Conservation (phyloP, 2,888 invertebrate species). For the Drosophila suboccidentalis region DNA sequence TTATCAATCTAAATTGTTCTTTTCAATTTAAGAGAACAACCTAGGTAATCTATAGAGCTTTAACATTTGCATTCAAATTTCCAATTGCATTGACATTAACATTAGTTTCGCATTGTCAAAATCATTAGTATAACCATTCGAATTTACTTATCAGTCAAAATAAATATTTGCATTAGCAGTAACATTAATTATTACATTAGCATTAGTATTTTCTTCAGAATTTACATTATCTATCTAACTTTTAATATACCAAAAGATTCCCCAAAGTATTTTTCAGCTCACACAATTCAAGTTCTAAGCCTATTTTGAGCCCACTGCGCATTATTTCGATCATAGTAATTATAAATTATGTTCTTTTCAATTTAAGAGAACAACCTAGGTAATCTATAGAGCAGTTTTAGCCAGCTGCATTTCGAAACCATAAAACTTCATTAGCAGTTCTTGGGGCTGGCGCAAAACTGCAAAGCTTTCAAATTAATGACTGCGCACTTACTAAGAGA, state of each 20-base stretch:
- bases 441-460: constrained; percentile 23
- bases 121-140: too few relatives aligned
- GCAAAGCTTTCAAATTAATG: constrained; percentile 76
- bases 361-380: constrained; percentile 51
- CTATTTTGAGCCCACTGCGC: background rate
- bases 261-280: background rate
- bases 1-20: background rate
- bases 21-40: too few relatives aligned
- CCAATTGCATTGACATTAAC: too few relatives aligned
- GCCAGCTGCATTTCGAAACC: constrained; percentile 66
- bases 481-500: constrained; percentile 36
- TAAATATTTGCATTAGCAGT: too few relatives aligned
- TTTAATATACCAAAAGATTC: background rate
- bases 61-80: background rate
- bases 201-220: too few relatives aligned
- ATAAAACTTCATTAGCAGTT: constrained; percentile 76
- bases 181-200: too few relatives aligned
- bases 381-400: constrained; percentile 20
- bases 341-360: constrained; percentile 53
- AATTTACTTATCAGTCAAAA: too few relatives aligned
- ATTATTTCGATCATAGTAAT: constrained; percentile 34
- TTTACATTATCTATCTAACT: background rate
- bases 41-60: too few relatives aligned
- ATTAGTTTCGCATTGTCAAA: too few relatives aligned
- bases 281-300: background rate